Conservation (phyloP, 2,888 invertebrate species). For the Neuroscelio doddi region DNA sequence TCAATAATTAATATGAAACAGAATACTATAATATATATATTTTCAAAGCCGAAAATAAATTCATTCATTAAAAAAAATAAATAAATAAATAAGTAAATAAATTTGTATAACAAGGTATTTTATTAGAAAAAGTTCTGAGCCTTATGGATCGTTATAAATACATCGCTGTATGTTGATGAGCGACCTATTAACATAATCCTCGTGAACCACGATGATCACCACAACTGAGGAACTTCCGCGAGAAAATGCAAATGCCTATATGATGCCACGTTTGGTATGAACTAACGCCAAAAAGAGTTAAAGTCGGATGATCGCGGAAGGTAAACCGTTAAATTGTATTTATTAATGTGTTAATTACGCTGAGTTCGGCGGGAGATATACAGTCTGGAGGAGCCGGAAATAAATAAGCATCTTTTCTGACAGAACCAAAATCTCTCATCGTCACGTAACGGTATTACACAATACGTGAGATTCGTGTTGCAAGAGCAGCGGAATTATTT, state of each 20-base stretch:
- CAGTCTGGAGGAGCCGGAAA: constrained; percentile 18
- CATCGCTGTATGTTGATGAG: constrained; percentile 2
- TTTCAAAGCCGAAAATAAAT: too few relatives aligned
- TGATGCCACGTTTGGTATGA: constrained; percentile 27
- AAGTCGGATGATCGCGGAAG: constrained; percentile 26
- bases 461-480: constrained; percentile 28
- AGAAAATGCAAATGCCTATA: constrained; percentile 59
- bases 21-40: too few relatives aligned
- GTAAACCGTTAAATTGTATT: constrained; percentile 40
- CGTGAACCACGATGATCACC: too few relatives aligned
- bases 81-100: too few relatives aligned
- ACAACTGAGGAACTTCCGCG: constrained; percentile 16
- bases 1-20: too few relatives aligned
- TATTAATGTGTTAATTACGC: constrained; percentile 43
- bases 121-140: too few relatives aligned
- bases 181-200: constrained; percentile 19
- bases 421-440: constrained; percentile 23
- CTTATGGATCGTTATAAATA: too few relatives aligned
- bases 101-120: too few relatives aligned
- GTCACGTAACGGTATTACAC: constrained; percentile 33
- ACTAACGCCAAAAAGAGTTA: too few relatives aligned
- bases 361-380: constrained; percentile 34
- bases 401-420: constrained; percentile 12
- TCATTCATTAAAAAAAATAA: too few relatives aligned
- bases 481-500: constrained; percentile 19